Percentiles rank a stretch among this genome's conserved stretches.
These are phyloP conservation scores for Lepidocyrtinus sp. DNA, from an alignment of 2,888 invertebrate species.

Conservation along the genomic window DNA sequence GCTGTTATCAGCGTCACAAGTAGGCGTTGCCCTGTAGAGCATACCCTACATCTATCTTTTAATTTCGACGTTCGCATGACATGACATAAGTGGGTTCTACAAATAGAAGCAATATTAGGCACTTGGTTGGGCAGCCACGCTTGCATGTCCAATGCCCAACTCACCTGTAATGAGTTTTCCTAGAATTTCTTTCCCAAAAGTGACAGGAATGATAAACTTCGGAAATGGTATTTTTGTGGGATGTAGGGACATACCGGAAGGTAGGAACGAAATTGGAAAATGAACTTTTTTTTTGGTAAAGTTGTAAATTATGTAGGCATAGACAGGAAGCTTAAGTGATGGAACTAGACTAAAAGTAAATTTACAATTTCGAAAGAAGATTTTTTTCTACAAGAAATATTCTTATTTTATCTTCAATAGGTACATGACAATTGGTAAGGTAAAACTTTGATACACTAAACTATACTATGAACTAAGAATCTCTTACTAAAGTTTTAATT, in stretches of 20 bases:
- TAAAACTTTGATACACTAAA: constrained; percentile 59
- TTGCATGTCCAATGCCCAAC: background rate
- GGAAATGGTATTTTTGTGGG: background rate
- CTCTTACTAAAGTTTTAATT: background rate
- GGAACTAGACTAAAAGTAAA: background rate
- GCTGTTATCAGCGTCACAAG: background rate
- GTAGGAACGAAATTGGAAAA: constrained; percentile 11
- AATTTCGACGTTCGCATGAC: constrained; percentile 11
- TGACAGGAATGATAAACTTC: constrained; percentile 1
- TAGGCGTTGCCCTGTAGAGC: background rate
- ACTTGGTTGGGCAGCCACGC: background rate
- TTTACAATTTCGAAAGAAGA: background rate
- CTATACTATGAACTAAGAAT: background rate
- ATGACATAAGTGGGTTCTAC: constrained; percentile 13
- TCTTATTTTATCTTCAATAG: constrained; percentile 32
- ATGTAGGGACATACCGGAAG: background rate
- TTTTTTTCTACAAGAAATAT: constrained; percentile 15
- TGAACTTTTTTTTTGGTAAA: too few relatives aligned
- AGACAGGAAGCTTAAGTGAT: background rate
- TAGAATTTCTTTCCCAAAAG: background rate
- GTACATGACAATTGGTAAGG: constrained; percentile 71
- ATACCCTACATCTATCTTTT: background rate
- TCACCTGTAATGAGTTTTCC: constrained; percentile 16
- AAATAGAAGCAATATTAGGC: constrained; percentile 9
- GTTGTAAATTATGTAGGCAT: too few relatives aligned